phyloP scores from a whole-genome alignment of 2,797 vertebrate species.

The Sebastes iracundus region DNA sequence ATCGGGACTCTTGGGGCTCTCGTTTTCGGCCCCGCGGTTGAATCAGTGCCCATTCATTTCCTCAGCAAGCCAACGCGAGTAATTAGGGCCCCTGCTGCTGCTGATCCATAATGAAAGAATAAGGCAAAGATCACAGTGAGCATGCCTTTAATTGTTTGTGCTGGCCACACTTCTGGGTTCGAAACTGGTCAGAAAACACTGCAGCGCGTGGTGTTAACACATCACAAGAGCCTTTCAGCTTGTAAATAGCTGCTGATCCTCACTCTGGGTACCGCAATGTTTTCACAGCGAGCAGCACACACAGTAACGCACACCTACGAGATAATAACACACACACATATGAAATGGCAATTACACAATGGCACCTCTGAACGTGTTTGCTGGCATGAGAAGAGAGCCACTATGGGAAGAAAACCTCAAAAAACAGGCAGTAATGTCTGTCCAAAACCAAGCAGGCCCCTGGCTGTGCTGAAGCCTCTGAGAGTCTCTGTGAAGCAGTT shows the following conservation, averaged over 20 bases:
- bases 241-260: conserved; percentile 53
- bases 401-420: conserved; percentile 14
- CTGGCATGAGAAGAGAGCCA: conserved; percentile 53
- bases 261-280: conserved; percentile 13
- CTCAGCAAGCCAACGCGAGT: conserved; percentile 63
- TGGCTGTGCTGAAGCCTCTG: conserved; percentile 48
- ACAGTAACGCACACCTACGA: not conserved
- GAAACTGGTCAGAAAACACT: conserved; percentile 39
- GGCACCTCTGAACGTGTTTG: conserved; percentile 43
- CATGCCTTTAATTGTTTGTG: conserved; percentile 74
- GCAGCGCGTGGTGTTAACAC: conserved; percentile 1
- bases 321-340: conserved; percentile 26
- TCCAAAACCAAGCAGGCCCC: conserved; percentile 56
- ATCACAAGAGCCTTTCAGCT: conserved; percentile 49
- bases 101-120: conserved; percentile 75
- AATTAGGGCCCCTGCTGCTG: conserved; percentile 73
- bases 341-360: conserved; percentile 16
- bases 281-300: conserved; percentile 6
- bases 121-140: conserved; percentile 68
- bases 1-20: conserved; percentile 42
- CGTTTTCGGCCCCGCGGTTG: conserved; percentile 48
- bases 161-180: conserved; percentile 61
- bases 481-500: conserved; percentile 61
- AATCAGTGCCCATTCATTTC: conserved; percentile 66
- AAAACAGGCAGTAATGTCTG: conserved; percentile 38